Base-by-base conservation (phyloP, 92 coral and sea anemone species). In the Zoanthus sociatus region DNA sequence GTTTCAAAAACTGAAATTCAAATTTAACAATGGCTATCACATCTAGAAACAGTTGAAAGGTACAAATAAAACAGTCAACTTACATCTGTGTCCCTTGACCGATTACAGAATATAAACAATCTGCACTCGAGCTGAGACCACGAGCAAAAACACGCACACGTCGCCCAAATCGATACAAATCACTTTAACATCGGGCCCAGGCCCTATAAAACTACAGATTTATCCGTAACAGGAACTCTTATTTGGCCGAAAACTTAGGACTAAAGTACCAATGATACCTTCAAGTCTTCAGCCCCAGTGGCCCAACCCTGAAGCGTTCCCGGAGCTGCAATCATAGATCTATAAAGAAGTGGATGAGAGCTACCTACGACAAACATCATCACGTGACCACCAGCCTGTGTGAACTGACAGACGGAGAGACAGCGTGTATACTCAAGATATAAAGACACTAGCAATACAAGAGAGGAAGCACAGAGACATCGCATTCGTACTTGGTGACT, bases 401-500 rank as follows among this genome's bases (percentile, higher is more conserved):
- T 10, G 4, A 14, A 26, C 63, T 72, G 77, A 3, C 9, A 16
- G 37, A 42, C 20, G 91, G 95, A 84, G 89, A 83, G 33, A 53
- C 55, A 18, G 90, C 87, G 32, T 90, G 90, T 91, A 32, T 87
- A 21, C n/a, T n/a, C 79, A 77, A 7, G 91, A 75, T 66, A 72
- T 53, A 73, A 90, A 71, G 70, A 55, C 71, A 48, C 87, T 78
- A 58, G 91, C n/a, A n/a, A n/a, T n/a, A n/a, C 76, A 20, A 87
- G 54, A n/a, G 89, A 90, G 78, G 85, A 42, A 53, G 30, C 26
- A 15, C 64, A 7, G 89, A 46, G 5, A 90, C 92, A 11, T 90
- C 92, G 9, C 89, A 84, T n/a, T 90, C 90, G 10, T 90, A 90
- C 50, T 16, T 72, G 53, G 87, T 86, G 26, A n/a, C n/a, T n/a